Evolutionary conservation across 1,140 invertebrate genomes (phyloP).

Genomic region (Cardiocondyla obscurior): DNA sequence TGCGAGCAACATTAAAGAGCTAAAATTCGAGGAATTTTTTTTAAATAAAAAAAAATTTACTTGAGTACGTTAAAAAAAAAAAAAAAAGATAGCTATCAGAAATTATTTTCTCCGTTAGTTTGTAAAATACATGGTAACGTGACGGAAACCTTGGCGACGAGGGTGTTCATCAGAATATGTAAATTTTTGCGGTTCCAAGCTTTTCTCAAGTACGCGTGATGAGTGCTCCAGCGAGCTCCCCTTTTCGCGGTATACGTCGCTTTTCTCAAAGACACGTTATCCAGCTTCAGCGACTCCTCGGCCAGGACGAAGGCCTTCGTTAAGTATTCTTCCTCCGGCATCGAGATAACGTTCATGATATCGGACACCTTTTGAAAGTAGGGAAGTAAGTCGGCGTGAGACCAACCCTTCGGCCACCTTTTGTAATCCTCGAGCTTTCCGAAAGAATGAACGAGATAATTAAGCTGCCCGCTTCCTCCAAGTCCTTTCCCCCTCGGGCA

Average conservation of each 20-base stretch:
- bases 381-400: constrained; percentile 83
- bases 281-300: constrained; percentile 72
- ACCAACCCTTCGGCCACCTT: constrained; percentile 86
- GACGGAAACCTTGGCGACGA: constrained; percentile 83
- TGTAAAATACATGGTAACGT: background rate
- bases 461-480: constrained; percentile 89
- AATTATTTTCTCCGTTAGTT: background rate
- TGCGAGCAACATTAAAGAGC: background rate
- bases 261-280: constrained; percentile 81
- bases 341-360: constrained; percentile 82
- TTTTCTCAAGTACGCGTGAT: constrained; percentile 88
- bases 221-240: constrained; percentile 88
- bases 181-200: constrained; percentile 87
- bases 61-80: too few species aligned
- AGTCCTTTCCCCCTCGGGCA: constrained; percentile 88
- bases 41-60: background rate
- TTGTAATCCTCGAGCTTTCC: constrained; percentile 86
- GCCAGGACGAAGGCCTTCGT: constrained; percentile 71
- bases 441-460: constrained; percentile 88
- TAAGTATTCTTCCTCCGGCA: constrained; percentile 75
- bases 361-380: constrained; percentile 83
- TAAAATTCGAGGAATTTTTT: background rate
- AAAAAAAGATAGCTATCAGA: background rate
- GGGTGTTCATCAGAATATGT: constrained; percentile 87
- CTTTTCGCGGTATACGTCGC: constrained; percentile 86